Evolutionary conservation across 1,140 invertebrate species (phyloP).

Genomic region (Reticulitermes speratus): DNA sequence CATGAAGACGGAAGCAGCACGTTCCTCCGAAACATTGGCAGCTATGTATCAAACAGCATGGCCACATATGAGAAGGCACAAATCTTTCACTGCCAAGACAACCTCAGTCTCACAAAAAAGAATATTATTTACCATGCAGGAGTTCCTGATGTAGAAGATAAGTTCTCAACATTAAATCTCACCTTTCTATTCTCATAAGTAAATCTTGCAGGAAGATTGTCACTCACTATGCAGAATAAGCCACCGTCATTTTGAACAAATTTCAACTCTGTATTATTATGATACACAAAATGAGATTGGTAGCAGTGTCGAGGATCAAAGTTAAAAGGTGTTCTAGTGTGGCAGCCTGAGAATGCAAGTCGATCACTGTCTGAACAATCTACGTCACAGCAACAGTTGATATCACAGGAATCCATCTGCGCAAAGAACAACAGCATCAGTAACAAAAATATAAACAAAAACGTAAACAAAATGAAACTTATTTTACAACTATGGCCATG

Average conservation of each 20-base stretch:
- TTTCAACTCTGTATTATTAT: constrained; percentile 49
- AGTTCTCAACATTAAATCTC: neutral
- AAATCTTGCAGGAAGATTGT: constrained; percentile 52
- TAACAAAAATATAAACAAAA: too few relatives aligned
- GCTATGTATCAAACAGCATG: too few relatives aligned
- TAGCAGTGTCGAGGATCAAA: constrained; percentile 48
- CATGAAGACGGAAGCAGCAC: too few relatives aligned
- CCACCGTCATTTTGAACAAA: constrained; percentile 46
- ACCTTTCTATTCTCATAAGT: constrained; percentile 26
- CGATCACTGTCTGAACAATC: constrained; percentile 61
- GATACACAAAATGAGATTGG: constrained; percentile 47
- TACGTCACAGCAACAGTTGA: constrained; percentile 74
- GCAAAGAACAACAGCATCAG: constrained; percentile 32
- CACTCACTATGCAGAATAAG: constrained; percentile 60
- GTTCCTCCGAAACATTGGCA: too few relatives aligned
- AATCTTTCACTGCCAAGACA: too few relatives aligned
- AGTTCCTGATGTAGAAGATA: too few relatives aligned
- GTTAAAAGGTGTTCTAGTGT: constrained; percentile 37
- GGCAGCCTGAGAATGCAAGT: constrained; percentile 57
- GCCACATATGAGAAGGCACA: too few relatives aligned
- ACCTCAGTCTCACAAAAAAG: too few relatives aligned
- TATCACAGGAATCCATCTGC: constrained; percentile 62
- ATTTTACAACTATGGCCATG: too few relatives aligned
- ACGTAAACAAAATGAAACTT: too few relatives aligned
- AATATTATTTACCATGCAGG: too few relatives aligned